These are phyloP conservation scores for Lasioglossum baleicum DNA, from an alignment of 1,140 invertebrate species.

Conservation along the genomic window DNA sequence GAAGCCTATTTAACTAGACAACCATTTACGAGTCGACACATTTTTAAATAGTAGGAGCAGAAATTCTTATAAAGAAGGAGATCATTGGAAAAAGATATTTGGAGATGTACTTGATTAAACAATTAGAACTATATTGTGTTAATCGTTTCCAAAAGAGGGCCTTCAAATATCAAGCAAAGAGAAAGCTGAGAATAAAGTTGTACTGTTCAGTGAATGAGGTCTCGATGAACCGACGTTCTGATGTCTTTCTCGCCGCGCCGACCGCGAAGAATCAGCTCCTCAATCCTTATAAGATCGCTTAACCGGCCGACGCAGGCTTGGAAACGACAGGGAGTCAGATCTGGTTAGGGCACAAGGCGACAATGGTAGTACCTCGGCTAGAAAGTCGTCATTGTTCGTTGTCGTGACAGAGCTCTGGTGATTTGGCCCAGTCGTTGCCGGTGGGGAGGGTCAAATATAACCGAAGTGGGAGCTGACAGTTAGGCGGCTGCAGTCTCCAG, in stretches of 20 bases:
- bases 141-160: too few species aligned
- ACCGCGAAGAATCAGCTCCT: constrained; percentile 44
- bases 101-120: too few species aligned
- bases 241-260: neutral
- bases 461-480: constrained; percentile 63
- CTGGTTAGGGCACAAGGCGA: constrained; percentile 68
- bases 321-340: constrained; percentile 64
- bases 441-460: constrained; percentile 64
- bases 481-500: constrained; percentile 73
- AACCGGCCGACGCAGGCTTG: constrained; percentile 32
- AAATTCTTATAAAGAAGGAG: too few species aligned
- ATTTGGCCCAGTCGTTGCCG: constrained; percentile 37
- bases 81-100: too few species aligned
- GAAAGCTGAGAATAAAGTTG: neutral
- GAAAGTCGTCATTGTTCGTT: constrained; percentile 40
- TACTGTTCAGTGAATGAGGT: neutral
- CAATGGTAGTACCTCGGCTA: constrained; percentile 42
- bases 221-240: constrained; percentile 15
- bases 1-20: too few species aligned
- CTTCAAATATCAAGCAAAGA: too few species aligned
- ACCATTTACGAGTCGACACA: too few species aligned
- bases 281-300: constrained; percentile 72
- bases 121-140: too few species aligned
- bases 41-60: too few species aligned
- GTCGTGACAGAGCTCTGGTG: constrained; percentile 15